Percentiles rank a stretch among this genome's conserved stretches.
Conservation (phyloP, 2,888 invertebrate genomes). For the Athalia cordata region DNA sequence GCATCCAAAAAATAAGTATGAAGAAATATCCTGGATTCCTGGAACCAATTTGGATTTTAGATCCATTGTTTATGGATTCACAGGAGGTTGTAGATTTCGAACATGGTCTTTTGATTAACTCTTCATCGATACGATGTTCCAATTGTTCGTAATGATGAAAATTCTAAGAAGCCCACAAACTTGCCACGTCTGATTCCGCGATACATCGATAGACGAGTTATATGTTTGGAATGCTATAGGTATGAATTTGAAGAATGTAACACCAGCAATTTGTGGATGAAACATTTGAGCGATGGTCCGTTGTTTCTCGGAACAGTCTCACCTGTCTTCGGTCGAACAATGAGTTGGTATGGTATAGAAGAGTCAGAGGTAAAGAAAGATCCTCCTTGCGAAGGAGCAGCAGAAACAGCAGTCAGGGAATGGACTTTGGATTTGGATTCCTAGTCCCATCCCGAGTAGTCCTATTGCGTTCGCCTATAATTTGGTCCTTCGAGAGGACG, state of each 20-base stretch:
- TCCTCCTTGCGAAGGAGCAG: conserved; percentile 5
- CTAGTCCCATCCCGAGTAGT: conserved; percentile 23
- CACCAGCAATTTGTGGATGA: conserved; percentile 55
- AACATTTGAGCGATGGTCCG: conserved; percentile 53
- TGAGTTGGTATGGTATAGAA: conserved; percentile 42
- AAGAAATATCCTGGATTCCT: too few species aligned
- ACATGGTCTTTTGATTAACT: too few species aligned
- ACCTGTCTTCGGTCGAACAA: conserved; percentile 65
- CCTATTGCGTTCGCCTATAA: conserved; percentile 54
- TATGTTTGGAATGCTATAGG: conserved; percentile 50
- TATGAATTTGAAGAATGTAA: conserved; percentile 44
- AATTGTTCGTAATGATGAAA: too few species aligned
- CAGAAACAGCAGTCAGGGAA: neutral
- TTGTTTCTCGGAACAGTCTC: conserved; percentile 60
- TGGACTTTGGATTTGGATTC: conserved; percentile 31
- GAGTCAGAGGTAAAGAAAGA: too few species aligned
- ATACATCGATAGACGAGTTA: conserved; percentile 44
- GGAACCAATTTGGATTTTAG: too few species aligned
- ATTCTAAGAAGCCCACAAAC: too few species aligned
- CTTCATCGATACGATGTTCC: too few species aligned
- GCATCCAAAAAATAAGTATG: too few species aligned
- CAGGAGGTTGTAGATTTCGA: too few species aligned
- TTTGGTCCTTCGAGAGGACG: conserved; percentile 56
- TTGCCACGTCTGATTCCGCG: neutral
- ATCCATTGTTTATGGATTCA: too few species aligned